Percentiles rank a stretch among this genome's conserved stretches.
Evolutionary conservation across 2,797 vertebrate species (phyloP).

Genomic region (Fistularia commersonii): DNA sequence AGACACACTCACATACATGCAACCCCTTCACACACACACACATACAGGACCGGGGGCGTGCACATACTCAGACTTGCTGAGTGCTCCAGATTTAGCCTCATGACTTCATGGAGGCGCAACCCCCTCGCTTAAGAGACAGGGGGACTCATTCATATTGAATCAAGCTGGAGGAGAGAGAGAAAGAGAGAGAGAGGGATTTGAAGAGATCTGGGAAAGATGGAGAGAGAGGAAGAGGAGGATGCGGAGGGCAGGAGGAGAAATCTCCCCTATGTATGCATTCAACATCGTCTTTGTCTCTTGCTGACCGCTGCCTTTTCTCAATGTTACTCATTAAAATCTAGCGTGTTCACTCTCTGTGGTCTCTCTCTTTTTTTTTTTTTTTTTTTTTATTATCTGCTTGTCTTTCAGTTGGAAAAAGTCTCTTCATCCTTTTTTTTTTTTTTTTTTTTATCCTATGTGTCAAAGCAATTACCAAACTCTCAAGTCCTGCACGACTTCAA

Average conservation of each 20-base stretch:
- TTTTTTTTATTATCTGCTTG: no score
- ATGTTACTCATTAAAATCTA: neutral
- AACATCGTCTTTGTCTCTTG: constrained; percentile 1
- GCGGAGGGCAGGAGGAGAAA: neutral
- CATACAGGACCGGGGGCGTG: constrained; percentile 5
- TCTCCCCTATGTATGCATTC: neutral
- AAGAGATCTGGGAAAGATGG: constrained; percentile 17
- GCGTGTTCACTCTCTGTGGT: no score
- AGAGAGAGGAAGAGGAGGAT: constrained; percentile 18
- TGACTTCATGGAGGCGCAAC: constrained; percentile 51
- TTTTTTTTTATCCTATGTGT: no score
- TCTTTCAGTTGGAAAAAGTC: neutral
- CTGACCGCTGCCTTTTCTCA: neutral
- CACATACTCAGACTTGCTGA: constrained; percentile 46
- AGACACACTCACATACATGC: constrained; percentile 8
- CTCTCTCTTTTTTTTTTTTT: no score
- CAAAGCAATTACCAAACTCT: no score
- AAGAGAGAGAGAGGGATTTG: constrained; percentile 21
- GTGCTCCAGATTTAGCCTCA: constrained; percentile 66
- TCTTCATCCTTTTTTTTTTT: neutral
- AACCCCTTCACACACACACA: neutral
- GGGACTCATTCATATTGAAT: constrained; percentile 71
- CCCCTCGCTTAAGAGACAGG: constrained; percentile 40
- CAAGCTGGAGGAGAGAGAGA: constrained; percentile 33
- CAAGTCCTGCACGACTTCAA: no score